Conservation (phyloP, 2,888 invertebrate genomes). For the Hofmannophila pseudospretella region DNA sequence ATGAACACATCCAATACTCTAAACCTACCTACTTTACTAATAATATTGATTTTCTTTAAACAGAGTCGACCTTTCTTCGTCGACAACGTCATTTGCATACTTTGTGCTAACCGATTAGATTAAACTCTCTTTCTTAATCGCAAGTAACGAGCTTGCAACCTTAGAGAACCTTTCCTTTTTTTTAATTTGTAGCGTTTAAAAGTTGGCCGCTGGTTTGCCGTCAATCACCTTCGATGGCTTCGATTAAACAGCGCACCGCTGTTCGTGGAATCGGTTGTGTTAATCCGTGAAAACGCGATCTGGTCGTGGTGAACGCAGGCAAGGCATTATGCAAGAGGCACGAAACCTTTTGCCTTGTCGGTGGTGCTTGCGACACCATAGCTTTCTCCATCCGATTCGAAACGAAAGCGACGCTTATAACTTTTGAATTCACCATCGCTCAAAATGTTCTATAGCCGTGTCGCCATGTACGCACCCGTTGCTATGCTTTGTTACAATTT, state of each 20-base stretch:
- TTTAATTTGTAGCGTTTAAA: no score
- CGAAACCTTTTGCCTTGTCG: conserved; percentile 60
- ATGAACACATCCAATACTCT: conserved; percentile 12
- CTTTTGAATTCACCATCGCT: conserved; percentile 13
- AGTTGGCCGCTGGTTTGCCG: background rate
- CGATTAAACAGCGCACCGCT: background rate
- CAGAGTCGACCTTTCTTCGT: no score
- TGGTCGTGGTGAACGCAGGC: conserved; percentile 29
- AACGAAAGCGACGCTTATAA: conserved; percentile 32
- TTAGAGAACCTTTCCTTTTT: no score
- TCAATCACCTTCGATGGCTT: background rate
- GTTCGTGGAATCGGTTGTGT: conserved; percentile 22
- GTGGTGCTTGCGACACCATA: conserved; percentile 51
- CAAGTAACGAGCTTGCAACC: no score
- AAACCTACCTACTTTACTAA: no score
- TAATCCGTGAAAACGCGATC: conserved; percentile 32
- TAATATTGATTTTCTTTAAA: no score
- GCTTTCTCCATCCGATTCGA: conserved; percentile 56
- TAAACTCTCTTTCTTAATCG: no score
- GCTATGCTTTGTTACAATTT: background rate
- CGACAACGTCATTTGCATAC: no score
- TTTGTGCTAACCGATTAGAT: no score
- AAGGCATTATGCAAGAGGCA: conserved; percentile 55
- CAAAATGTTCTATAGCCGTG: background rate
- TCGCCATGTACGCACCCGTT: no score